A percentile compares a stretch with the other conserved stretches of the same genome.
phyloP scores from a whole-genome alignment of 30 jellyfish, hydroid and myxozoan species.

The Aurelia sp. region DNA sequence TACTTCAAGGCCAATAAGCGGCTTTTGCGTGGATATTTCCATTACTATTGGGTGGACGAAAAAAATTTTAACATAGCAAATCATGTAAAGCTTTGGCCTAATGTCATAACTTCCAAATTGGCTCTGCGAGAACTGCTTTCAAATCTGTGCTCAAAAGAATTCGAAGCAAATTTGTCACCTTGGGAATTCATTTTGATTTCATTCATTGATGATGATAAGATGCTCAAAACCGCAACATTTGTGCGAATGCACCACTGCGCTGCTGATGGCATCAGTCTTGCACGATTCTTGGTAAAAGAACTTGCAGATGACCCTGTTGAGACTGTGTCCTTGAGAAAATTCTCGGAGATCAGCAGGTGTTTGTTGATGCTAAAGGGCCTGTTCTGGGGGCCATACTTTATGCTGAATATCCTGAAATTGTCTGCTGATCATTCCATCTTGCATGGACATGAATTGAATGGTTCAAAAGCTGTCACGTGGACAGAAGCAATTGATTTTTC shows the following conservation, averaged over 20 bases:
- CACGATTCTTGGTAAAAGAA: constrained; percentile 51
- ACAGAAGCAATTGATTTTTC: constrained; percentile 69
- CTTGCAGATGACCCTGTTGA: constrained; percentile 55
- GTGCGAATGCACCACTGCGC: constrained; percentile 80
- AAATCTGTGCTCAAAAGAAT: constrained; percentile 48
- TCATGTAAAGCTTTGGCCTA: constrained; percentile 70
- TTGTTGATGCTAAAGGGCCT: constrained; percentile 65
- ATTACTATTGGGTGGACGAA: constrained; percentile 79
- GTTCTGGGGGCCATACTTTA: constrained; percentile 65
- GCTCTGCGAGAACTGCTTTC: constrained; percentile 46
- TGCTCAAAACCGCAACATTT: constrained; percentile 53
- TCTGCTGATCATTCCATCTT: constrained; percentile 58
- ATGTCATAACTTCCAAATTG: constrained; percentile 18
- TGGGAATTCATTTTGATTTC: constrained; percentile 81
- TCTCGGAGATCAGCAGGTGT: constrained; percentile 59
- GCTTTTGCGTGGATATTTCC: constrained; percentile 50
- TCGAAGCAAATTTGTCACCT: constrained; percentile 64
- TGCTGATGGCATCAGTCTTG: constrained; percentile 87
- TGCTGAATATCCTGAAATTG: constrained; percentile 45
- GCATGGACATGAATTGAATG: constrained; percentile 63
- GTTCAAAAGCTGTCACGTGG: constrained; percentile 79
- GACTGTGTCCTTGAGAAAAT: constrained; percentile 61
- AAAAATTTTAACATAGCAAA: constrained; percentile 43
- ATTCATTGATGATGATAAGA: constrained; percentile 46
- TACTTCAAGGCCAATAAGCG: constrained; percentile 48